Evolutionary conservation across 2,888 invertebrate species (phyloP), one percentile per base, ranked within the genome.

Genomic region (Anagyrus pseudococci): DNA sequence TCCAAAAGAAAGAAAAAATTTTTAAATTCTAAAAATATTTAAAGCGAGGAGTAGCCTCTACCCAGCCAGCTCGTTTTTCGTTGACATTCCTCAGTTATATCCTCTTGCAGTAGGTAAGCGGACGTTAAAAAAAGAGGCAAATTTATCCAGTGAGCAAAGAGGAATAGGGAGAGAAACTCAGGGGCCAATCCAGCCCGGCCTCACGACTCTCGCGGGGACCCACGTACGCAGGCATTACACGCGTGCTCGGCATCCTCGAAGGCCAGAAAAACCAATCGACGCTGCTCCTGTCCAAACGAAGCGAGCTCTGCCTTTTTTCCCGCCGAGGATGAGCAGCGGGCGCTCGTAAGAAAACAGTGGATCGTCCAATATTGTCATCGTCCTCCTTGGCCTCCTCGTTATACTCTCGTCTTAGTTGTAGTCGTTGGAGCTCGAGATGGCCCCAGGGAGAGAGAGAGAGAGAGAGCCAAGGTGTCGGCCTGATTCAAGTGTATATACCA

Each of bases 311-410:
- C n/a, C n/a, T 17, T 52, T 44, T 52, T 46, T 33, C 41, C 17
- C n/a, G n/a, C n/a, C n/a, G n/a, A n/a, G n/a, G n/a, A n/a, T n/a
- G n/a, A n/a, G n/a, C n/a, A n/a, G n/a, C n/a, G n/a, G n/a, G 8
- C 22, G 15, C 26, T 33, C 37, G 20, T n/a, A 49, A 50, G 44
- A 55, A 55, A 61, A 55, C 44, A 61, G 54, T 49, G 41, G 26
- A 46, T 37, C n/a, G 20, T 46, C 49, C 61, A 61, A 61, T 56
- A 61, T 61, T 56, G 61, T 50, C 55, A 20, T 44, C 56, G 55
- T 29, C 48, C 23, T 26, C 15, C 20, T 22, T 13, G 4, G 37
- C 6, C 44, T n/a, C 33, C 37, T 25, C 40, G 23, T 10, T 17
- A n/a, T 41, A 26, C 10, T 29, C 29, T 4, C 29, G 29, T 29